Percentiles rank a stretch among this genome's conserved stretches.
phyloP scores from a whole-genome alignment of 2,113 vertebrate genomes.

The Benitochromis conjunctus region DNA sequence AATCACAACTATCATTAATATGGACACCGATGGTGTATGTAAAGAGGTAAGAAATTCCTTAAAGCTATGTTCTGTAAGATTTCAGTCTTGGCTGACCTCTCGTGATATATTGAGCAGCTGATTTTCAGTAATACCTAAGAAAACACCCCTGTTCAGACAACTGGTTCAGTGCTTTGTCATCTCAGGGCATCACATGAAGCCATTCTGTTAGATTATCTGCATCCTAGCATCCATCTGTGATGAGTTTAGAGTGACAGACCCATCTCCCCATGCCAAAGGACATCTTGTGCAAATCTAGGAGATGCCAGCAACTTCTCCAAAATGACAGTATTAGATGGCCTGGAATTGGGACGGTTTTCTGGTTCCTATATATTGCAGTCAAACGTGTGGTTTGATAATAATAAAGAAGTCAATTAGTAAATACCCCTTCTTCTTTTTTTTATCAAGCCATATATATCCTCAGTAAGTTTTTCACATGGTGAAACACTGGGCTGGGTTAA shows the following conservation, averaged over 20 bases:
- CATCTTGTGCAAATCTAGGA: background rate
- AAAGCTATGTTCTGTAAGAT: background rate
- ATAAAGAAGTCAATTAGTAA: background rate
- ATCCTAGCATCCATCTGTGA: background rate
- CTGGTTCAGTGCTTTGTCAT: background rate
- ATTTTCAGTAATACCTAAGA: background rate
- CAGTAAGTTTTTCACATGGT: background rate
- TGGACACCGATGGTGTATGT: constrained; percentile 74
- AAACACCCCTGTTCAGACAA: background rate
- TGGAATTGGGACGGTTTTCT: background rate
- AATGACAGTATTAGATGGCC: background rate
- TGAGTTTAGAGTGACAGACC: background rate
- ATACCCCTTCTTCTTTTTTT: background rate
- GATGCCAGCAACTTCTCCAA: background rate
- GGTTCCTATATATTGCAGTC: background rate
- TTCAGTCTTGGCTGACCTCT: background rate
- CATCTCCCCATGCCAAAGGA: background rate
- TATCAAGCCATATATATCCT: background rate
- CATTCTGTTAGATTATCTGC: background rate
- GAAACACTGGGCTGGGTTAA: background rate
- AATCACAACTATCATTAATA: constrained; percentile 62
- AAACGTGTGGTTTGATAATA: background rate
- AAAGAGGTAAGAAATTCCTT: constrained; percentile 64
- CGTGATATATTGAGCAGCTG: background rate
- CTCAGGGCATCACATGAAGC: background rate